Evolutionary conservation across 2,888 invertebrate species (phyloP).

Genomic region (Cryptus viduatorius): DNA sequence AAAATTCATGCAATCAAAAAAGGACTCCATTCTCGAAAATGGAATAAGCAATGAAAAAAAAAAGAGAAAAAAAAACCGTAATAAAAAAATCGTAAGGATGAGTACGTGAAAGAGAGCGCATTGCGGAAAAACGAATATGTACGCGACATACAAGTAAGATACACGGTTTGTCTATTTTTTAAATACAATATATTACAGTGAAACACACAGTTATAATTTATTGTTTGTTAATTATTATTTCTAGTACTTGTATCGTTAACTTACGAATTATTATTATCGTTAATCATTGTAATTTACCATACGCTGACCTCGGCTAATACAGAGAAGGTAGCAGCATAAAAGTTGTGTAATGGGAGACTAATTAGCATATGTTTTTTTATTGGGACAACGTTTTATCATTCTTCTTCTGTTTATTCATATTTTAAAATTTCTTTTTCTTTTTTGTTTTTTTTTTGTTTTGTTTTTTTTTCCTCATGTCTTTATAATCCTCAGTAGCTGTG

Average conservation of each 20-base stretch:
- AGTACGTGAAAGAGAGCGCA: conserved; percentile 41
- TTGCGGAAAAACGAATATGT: conserved; percentile 48
- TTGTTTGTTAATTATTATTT: conserved; percentile 83
- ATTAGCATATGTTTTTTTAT: conserved; percentile 73
- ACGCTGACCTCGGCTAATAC: conserved; percentile 78
- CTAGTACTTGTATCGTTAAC: conserved; percentile 75
- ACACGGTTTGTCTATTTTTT: conserved; percentile 75
- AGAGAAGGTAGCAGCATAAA: conserved; percentile 79
- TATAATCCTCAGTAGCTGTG: conserved; percentile 80
- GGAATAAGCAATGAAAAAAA: conserved; percentile 38
- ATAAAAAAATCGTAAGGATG: conserved; percentile 17
- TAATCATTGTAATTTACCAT: conserved; percentile 77
- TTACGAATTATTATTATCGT: conserved; percentile 71
- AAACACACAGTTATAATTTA: conserved; percentile 85
- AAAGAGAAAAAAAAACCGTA: conserved; percentile 37
- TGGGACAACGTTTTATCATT: conserved; percentile 53
- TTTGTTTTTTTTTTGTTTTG: conserved; percentile 40
- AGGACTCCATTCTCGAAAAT: conserved; percentile 34
- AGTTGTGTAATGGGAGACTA: conserved; percentile 82
- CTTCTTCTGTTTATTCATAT: conserved; percentile 30
- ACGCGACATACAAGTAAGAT: conserved; percentile 67
- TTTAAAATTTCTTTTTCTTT: conserved; percentile 44
- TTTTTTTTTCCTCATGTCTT: conserved; percentile 64
- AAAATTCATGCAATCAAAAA: conserved; percentile 40
- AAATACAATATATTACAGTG: conserved; percentile 85